Conservation (phyloP, 2,888 invertebrate species). For the Drosophila ezoana region DNA sequence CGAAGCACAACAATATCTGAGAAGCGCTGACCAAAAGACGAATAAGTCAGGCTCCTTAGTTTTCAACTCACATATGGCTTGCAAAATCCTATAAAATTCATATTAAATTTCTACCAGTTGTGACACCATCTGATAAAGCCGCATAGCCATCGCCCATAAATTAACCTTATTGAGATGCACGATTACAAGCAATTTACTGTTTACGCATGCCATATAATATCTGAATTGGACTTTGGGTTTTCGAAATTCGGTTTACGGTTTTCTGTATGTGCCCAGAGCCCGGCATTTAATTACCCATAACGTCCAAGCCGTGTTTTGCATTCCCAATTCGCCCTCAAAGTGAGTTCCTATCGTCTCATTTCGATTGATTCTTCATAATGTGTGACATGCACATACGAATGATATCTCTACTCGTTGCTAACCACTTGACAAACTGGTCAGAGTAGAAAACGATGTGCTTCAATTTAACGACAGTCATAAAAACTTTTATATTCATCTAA, state of each 20-base stretch:
- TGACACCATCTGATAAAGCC: slow-evolving; percentile 71
- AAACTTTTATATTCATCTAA: slow-evolving; percentile 64
- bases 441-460: slow-evolving; percentile 50
- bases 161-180: slow-evolving; percentile 70
- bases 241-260: slow-evolving; percentile 1
- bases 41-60: slow-evolving; percentile 17
- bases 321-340: slow-evolving; percentile 37
- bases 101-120: slow-evolving; percentile 62
- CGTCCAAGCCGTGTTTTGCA: slow-evolving; percentile 54
- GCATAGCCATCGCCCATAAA: slow-evolving; percentile 39
- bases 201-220: slow-evolving; percentile 68
- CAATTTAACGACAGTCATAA: slow-evolving; percentile 59
- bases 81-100: slow-evolving; percentile 48
- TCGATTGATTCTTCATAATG: slow-evolving; percentile 53
- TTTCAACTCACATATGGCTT: slow-evolving; percentile 57
- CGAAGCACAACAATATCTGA: slow-evolving; percentile 38
- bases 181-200: slow-evolving; percentile 76
- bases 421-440: slow-evolving; percentile 49
- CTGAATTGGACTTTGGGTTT: slow-evolving; percentile 38
- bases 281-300: slow-evolving; percentile 73
- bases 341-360: slow-evolving; percentile 1
- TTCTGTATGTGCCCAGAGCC: slow-evolving; percentile 40
- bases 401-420: slow-evolving; percentile 14
- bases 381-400: slow-evolving; percentile 49
- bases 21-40: slow-evolving; percentile 37